These are phyloP conservation scores for Diorhabda carinulata DNA, from an alignment of 1,140 invertebrate species.

Conservation along the genomic window DNA sequence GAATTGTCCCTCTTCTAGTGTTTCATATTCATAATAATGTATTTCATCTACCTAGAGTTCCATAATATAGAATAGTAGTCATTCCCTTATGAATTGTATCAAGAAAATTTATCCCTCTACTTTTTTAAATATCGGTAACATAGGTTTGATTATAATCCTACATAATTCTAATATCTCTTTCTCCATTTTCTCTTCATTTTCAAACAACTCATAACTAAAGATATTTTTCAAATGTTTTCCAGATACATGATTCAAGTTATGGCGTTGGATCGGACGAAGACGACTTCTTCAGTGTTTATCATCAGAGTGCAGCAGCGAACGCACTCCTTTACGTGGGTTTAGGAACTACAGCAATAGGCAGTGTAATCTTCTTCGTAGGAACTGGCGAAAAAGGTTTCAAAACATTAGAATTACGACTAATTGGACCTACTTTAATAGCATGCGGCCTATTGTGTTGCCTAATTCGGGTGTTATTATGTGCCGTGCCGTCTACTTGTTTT, in stretches of 20 bases:
- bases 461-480: constrained; percentile 57
- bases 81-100: no score
- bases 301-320: constrained; percentile 66
- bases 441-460: constrained; percentile 57
- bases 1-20: no score
- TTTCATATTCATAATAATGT: no score
- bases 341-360: constrained; percentile 73
- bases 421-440: constrained; percentile 67
- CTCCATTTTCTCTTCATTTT: no score
- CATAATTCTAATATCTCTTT: no score
- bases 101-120: no score
- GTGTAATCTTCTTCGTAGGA: constrained; percentile 83
- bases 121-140: no score
- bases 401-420: constrained; percentile 74
- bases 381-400: constrained; percentile 87
- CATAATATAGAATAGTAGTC: no score
- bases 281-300: constrained; percentile 52
- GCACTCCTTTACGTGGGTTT: constrained; percentile 80
- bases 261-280: constrained; percentile 64
- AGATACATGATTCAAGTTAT: constrained; percentile 73
- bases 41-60: no score
- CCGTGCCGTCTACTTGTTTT: constrained; percentile 49
- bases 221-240: constrained; percentile 32
- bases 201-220: no score
- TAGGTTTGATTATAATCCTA: no score